Base-by-base conservation (phyloP, 2,113 vertebrate genomes). In the Syngnathus scovelli region DNA sequence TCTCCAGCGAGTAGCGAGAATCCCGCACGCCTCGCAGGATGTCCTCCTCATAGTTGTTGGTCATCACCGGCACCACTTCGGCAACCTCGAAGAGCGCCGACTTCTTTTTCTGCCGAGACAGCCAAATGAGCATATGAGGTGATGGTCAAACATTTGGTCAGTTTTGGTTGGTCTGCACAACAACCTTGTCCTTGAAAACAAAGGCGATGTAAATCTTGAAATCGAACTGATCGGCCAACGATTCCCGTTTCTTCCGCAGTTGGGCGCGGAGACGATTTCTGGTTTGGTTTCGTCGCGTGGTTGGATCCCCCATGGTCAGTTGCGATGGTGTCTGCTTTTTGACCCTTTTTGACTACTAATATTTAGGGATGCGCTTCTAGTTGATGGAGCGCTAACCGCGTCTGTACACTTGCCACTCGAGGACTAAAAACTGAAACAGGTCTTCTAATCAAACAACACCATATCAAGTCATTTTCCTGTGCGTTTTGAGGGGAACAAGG, bases 171-270 rank as follows among this genome's bases (percentile, higher is more conserved):
- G n/a, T 54, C n/a, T 6, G 21, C 16, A 43, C 21, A 85, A 82
- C 89, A 92, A 99, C 97, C 96, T 99, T 96, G 86, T 98, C 97
- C 92, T 98, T 99, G 93, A 98, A 99, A 85, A 99, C 96, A 89
- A 99, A 99, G 92, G 97, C 97, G 91, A 99, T 94, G 90, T 99
- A 99, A 93, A 99, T 98, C 95, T 99, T 98, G 94, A 97, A 99
- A 92, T 99, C 97, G 92, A 99, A 99, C 96, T 99, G 97, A 92
- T 99, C 96, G 91, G 97, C 97, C 93, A 99, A 92, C 92, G 96
- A 98, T 90, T 99, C 97, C 92, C 95, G 95, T 94, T 99, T 99
- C 95, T 98, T 98, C 89, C 95, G 94, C 90, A 99, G 94, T 90
- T 99, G 97, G 94, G 96, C 95, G 89, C 97, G 95, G 89, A 99